phyloP scores from a whole-genome alignment of 2,113 vertebrate species.

The Tychaedon coryphoeus region DNA sequence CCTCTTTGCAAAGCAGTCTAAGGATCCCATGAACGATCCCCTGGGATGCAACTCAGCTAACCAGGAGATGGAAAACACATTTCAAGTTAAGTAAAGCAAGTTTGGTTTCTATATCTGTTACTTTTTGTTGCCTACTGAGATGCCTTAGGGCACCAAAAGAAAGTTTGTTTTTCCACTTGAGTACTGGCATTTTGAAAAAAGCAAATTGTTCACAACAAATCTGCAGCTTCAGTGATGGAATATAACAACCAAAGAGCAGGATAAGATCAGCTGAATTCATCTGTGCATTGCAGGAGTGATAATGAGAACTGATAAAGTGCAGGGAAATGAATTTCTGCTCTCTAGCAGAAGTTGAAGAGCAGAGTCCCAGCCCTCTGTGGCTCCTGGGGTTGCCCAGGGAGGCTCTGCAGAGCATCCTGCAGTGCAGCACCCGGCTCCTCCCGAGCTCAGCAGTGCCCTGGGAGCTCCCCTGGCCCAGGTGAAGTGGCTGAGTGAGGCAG shows the following conservation, averaged over 20 bases:
- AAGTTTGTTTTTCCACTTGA: not conserved
- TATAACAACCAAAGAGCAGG: not conserved
- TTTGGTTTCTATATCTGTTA: not conserved
- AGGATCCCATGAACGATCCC: not conserved
- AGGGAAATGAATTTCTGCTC: not conserved
- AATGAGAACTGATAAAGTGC: accelerated
- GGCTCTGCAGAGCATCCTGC: not conserved
- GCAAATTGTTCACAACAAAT: not conserved
- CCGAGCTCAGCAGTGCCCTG: accelerated
- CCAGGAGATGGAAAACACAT: not conserved
- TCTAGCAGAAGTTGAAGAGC: not conserved
- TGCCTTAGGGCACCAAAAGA: not conserved
- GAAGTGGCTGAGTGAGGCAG: not conserved
- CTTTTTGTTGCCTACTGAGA: not conserved
- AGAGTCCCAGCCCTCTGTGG: not conserved
- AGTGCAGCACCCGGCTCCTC: not conserved
- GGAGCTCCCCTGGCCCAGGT: not conserved
- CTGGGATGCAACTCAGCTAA: not conserved
- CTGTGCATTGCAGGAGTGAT: not conserved
- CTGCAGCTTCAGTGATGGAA: not conserved
- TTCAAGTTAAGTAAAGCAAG: not conserved
- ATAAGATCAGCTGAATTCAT: not conserved
- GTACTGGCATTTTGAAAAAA: not conserved
- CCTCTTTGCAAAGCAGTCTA: not conserved
- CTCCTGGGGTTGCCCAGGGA: not conserved